phyloP scores from a whole-genome alignment of 2,888 invertebrate genomes.

The Orthosia incerta region DNA sequence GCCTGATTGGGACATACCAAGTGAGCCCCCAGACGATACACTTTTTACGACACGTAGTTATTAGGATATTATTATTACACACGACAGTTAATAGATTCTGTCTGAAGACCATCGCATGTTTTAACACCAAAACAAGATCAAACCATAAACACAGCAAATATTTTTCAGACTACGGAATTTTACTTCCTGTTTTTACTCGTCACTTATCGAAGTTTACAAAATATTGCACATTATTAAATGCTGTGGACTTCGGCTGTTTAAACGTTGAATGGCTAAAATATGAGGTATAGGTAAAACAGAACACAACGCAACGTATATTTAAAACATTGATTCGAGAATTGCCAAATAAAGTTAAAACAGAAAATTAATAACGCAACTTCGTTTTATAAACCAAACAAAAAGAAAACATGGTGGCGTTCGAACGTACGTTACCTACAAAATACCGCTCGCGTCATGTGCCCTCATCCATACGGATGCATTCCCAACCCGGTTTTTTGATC shows the following conservation, averaged over 20 bases:
- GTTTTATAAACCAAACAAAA: conserved; percentile 17
- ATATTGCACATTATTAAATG: conserved; percentile 58
- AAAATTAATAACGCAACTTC: background rate
- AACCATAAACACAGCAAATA: conserved; percentile 53
- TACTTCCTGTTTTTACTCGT: conserved; percentile 63
- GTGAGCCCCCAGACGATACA: conserved; percentile 89
- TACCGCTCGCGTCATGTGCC: conserved; percentile 65
- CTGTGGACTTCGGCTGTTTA: conserved; percentile 37
- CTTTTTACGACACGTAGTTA: conserved; percentile 83
- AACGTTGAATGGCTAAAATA: conserved; percentile 37
- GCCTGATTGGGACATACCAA: conserved; percentile 89
- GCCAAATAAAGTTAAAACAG: background rate
- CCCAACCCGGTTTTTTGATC: conserved; percentile 87
- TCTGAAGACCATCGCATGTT: conserved; percentile 42
- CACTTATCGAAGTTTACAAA: conserved; percentile 60
- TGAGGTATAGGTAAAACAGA: background rate
- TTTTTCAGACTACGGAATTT: conserved; percentile 55
- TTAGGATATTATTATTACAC: conserved; percentile 76
- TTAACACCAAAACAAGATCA: conserved; percentile 39
- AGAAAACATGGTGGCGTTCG: conserved; percentile 34
- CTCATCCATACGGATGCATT: conserved; percentile 85
- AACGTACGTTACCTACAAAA: conserved; percentile 49
- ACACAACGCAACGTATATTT: background rate
- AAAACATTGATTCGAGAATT: conserved; percentile 12
- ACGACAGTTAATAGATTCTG: conserved; percentile 71